Evolutionary conservation across 2,888 invertebrate genomes (phyloP).

Genomic region (Byasa hedistus): DNA sequence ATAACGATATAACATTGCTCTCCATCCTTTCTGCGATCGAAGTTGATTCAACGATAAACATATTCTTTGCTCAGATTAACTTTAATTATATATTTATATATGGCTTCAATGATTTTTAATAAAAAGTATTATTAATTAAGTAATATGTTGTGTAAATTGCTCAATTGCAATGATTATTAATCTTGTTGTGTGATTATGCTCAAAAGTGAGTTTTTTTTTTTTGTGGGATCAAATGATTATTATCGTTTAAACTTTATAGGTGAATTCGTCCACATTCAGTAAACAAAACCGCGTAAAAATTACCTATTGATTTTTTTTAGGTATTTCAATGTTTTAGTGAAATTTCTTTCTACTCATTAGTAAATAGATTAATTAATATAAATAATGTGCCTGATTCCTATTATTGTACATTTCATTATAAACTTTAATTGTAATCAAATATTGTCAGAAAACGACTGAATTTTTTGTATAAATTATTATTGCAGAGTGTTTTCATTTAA

Average conservation of each 20-base stretch:
- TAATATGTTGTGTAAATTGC: slow-evolving; percentile 57
- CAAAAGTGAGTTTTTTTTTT: slow-evolving; percentile 66
- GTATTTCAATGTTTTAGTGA: slow-evolving; percentile 48
- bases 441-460: slow-evolving; percentile 77
- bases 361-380: slow-evolving; percentile 53
- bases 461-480: slow-evolving; percentile 76
- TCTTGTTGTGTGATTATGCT: slow-evolving; percentile 66
- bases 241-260: slow-evolving; percentile 53
- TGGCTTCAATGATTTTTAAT: slow-evolving; percentile 56
- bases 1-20: slow-evolving; percentile 48
- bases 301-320: slow-evolving; percentile 38
- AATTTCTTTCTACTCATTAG: slow-evolving; percentile 58
- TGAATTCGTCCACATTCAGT: slow-evolving; percentile 58
- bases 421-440: slow-evolving; percentile 74
- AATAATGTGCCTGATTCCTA: slow-evolving; percentile 79
- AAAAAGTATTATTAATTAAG: slow-evolving; percentile 50
- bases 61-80: slow-evolving; percentile 54
- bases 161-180: slow-evolving; percentile 68
- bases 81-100: slow-evolving; percentile 43
- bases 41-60: slow-evolving; percentile 42
- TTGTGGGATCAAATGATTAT: slow-evolving; percentile 62
- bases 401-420: slow-evolving; percentile 76
- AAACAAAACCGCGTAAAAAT: slow-evolving; percentile 23
- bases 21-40: slow-evolving; percentile 47
- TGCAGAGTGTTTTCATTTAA: slow-evolving; percentile 74